Percentiles rank a stretch among this genome's conserved stretches.
Evolutionary conservation across 2,888 invertebrate genomes (phyloP).

Genomic region (Leptarthrus brevirostris): DNA sequence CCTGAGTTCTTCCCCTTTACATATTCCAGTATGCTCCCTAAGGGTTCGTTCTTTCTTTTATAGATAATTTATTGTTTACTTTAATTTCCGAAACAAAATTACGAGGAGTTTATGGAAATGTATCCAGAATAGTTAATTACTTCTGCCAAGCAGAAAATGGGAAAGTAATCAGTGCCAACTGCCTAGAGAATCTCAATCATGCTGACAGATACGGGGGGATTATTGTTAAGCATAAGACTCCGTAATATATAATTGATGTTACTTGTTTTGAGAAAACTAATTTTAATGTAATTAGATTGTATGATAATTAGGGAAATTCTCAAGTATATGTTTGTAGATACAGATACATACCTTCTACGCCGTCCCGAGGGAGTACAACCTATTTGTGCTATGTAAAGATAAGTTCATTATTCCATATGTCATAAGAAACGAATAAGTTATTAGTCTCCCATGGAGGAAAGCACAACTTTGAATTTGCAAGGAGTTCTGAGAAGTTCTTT

Average conservation of each 20-base stretch:
- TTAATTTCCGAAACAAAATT: background rate
- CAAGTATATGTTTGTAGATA: too few species aligned
- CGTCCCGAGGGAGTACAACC: too few species aligned
- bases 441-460: too few species aligned
- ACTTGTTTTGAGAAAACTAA: background rate
- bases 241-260: background rate
- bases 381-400: too few species aligned
- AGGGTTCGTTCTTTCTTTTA: background rate
- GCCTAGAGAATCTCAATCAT: background rate
- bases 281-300: background rate
- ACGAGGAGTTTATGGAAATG: background rate
- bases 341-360: too few species aligned
- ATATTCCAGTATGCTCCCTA: background rate
- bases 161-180: background rate
- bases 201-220: background rate
- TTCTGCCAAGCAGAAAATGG: background rate
- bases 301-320: background rate
- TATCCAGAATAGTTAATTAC: background rate
- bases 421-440: too few species aligned
- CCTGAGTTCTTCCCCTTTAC: too few species aligned
- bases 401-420: too few species aligned
- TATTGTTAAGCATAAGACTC: background rate
- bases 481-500: too few species aligned
- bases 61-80: constrained; percentile 6
- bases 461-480: too few species aligned